Percentiles rank a stretch among this genome's conserved stretches.
Evolutionary conservation across 2,113 vertebrate genomes (phyloP).

Genomic region (Cephalopholis sonnerati): DNA sequence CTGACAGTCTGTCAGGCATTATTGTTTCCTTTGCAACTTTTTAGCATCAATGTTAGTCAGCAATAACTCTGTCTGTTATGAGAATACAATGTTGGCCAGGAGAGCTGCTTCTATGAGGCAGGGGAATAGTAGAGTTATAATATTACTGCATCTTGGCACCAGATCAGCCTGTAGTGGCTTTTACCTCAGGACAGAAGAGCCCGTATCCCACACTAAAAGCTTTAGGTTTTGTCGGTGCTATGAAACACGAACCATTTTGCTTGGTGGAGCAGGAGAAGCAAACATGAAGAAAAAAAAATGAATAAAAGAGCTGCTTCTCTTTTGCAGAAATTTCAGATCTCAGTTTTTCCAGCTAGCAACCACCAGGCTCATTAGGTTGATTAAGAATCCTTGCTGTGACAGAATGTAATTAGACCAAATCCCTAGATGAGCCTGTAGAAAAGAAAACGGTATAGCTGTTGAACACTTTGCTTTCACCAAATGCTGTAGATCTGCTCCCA

Average conservation of each 20-base stretch:
- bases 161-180: constrained; percentile 58
- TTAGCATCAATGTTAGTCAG: constrained; percentile 44
- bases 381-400: constrained; percentile 61
- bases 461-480: constrained; percentile 32
- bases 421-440: constrained; percentile 52
- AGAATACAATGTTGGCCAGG: constrained; percentile 53
- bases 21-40: constrained; percentile 45
- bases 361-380: constrained; percentile 65
- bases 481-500: constrained; percentile 7
- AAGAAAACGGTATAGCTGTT: constrained; percentile 33
- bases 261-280: constrained; percentile 28
- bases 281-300: constrained; percentile 18
- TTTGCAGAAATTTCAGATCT: constrained; percentile 42
- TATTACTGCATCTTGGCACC: constrained; percentile 65
- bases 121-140: constrained; percentile 64
- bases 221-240: constrained; percentile 26
- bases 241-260: constrained; percentile 42
- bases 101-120: constrained; percentile 50
- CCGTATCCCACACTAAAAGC: constrained; percentile 55
- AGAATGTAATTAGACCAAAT: constrained; percentile 70
- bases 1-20: constrained; percentile 14
- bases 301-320: constrained; percentile 15
- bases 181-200: constrained; percentile 43
- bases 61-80: constrained; percentile 49
- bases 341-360: constrained; percentile 38